Base-by-base conservation (phyloP, 2,113 vertebrate genomes). In the Crypturellus undulatus region DNA sequence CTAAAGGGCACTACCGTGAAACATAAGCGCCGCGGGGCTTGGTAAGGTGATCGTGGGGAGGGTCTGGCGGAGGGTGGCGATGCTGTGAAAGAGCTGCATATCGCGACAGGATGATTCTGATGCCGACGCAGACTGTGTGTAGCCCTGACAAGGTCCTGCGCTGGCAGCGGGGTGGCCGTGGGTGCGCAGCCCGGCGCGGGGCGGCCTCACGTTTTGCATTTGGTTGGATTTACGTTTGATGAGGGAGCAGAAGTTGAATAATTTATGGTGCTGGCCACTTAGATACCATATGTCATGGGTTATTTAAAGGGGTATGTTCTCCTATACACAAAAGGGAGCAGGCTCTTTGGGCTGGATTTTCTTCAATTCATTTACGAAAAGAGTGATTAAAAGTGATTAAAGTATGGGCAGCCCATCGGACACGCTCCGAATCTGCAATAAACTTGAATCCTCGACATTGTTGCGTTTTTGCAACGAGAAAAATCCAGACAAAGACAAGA, bases 251-350 rank as follows among this genome's bases (percentile, higher is more conserved):
- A 92, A 58, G 63, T 81, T 96, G 93, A 96, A 97, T 97, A 94
- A 97, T 97, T 97, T 96, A 97, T 96, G 86, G 80, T 4, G 3
- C 79, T 94, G 88, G 80, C 90, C 90, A 95, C 88, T 96, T 94
- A 96, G 92, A 76, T 93, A 73, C 92, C 93, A 94, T 97, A 96
- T 97, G 90, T 92, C 79, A 36, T 62, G 64, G 2, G 38, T 2
- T 54, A 84, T 96, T 84, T 72, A 54, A 87, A 93, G 73, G 72
- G 49, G 47, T 71, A 52, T 92, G 87, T 18, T 2, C 36, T 64
- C 80, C 88, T 95, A 79, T 92, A 54, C 70, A 95, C 85, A 95
- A 92, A 96, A 89, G 93, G 85, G 86, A 96, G 43, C 91, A 85
- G 84, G 51, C 77, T 89, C 70, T 34, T 43, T 13, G 43, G 94